Percentiles rank a stretch among this genome's conserved stretches.
Evolutionary conservation across 1,140 invertebrate genomes (phyloP).

Genomic region (Anastatus disparis): DNA sequence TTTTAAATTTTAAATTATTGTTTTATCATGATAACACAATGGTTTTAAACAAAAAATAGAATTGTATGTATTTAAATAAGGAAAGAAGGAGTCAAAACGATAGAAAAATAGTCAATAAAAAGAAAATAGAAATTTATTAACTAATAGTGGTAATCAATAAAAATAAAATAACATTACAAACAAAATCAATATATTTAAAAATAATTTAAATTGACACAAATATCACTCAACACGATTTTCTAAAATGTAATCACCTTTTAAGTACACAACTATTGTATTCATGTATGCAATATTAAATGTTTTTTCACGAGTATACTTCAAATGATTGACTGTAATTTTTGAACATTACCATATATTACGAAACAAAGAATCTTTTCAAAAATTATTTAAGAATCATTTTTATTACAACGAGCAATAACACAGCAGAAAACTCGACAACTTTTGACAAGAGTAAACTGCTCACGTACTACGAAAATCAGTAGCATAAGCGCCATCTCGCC

Average conservation of each 20-base stretch:
- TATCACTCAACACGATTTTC: slow-evolving; percentile 16
- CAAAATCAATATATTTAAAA: background rate
- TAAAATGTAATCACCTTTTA: slow-evolving; percentile 25
- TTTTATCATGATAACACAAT: too few species aligned
- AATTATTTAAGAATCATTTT: background rate
- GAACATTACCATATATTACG: background rate
- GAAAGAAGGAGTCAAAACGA: background rate
- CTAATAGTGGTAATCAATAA: background rate
- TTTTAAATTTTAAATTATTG: too few species aligned
- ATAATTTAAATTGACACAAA: slow-evolving; percentile 3
- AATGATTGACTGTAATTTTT: background rate
- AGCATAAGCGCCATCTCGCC: slow-evolving; percentile 62
- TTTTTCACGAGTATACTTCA: background rate
- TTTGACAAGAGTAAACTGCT: slow-evolving; percentile 60
- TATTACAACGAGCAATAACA: slow-evolving; percentile 5
- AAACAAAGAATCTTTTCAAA: too few species aligned
- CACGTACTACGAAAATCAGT: slow-evolving; percentile 55
- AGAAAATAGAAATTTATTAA: slow-evolving; percentile 17
- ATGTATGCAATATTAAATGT: background rate
- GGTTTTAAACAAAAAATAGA: too few species aligned
- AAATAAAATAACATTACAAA: slow-evolving; percentile 21
- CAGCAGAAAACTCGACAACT: slow-evolving; percentile 43
- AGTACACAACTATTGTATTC: too few species aligned
- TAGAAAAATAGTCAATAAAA: slow-evolving; percentile 6
- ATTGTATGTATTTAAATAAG: background rate